Conservation (phyloP, 2,888 invertebrate species). For the Empis livida region DNA sequence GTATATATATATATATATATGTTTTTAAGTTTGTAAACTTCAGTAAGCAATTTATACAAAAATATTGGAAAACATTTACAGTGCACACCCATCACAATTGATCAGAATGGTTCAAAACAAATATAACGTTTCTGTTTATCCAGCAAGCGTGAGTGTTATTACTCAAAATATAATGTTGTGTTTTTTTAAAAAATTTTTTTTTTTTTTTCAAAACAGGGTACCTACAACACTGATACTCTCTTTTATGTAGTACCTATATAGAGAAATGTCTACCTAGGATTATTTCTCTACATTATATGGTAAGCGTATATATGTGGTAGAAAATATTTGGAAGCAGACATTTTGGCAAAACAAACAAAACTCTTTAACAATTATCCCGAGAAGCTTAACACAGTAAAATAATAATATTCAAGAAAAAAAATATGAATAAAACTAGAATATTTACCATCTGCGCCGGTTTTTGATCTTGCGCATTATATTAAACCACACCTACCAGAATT, state of each 20-base stretch:
- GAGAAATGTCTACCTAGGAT: background rate
- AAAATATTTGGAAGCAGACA: background rate
- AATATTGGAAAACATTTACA: constrained; percentile 17
- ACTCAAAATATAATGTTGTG: too few species aligned
- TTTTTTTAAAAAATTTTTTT: too few species aligned
- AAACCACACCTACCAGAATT: too few species aligned
- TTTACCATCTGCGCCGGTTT: too few species aligned
- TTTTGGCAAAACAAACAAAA: background rate
- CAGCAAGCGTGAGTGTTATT: too few species aligned
- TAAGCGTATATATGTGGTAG: background rate
- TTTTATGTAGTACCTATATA: too few species aligned
- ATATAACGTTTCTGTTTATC: too few species aligned
- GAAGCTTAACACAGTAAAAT: constrained; percentile 1
- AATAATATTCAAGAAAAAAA: too few species aligned
- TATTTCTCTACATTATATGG: too few species aligned
- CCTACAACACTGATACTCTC: too few species aligned
- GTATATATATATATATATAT: constrained; percentile 7
- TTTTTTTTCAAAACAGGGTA: too few species aligned
- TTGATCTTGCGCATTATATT: background rate
- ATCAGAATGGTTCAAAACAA: constrained; percentile 7
- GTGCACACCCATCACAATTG: constrained; percentile 17
- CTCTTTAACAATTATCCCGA: background rate
- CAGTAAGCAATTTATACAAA: constrained; percentile 10
- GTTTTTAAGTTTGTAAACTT: constrained; percentile 19
- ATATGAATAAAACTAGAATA: too few species aligned